These are phyloP conservation scores for Drosophila subobscura DNA, from an alignment of 1,140 invertebrate genomes.

Conservation along the genomic window DNA sequence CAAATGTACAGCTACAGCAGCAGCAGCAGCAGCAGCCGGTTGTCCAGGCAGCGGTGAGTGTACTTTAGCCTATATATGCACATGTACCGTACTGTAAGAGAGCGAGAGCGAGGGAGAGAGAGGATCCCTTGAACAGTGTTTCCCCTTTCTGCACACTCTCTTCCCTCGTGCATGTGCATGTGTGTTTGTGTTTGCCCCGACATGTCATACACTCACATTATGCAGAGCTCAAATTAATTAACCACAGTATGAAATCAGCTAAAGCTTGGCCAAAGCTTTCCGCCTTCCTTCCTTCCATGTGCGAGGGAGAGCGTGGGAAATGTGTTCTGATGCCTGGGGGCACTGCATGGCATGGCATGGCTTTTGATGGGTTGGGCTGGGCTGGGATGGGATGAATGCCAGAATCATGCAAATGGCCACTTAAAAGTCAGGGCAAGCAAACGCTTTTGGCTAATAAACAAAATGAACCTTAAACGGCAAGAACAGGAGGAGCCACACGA, in stretches of 20 bases:
- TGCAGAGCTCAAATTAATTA: constrained; percentile 68
- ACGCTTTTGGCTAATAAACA: constrained; percentile 71
- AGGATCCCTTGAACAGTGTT: too few species aligned
- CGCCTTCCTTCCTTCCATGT: constrained; percentile 10
- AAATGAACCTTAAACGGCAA: constrained; percentile 57
- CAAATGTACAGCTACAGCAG: constrained; percentile 49
- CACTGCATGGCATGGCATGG: neutral
- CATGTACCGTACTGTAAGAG: too few species aligned
- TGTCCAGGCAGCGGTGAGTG: constrained; percentile 40
- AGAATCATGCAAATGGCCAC: constrained; percentile 75
- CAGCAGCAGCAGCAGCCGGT: constrained; percentile 35
- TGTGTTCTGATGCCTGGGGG: neutral
- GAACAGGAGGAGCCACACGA: constrained; percentile 8
- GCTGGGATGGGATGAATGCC: constrained; percentile 29
- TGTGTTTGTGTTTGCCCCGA: too few species aligned
- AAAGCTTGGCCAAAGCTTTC: constrained; percentile 43
- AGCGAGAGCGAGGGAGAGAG: too few species aligned
- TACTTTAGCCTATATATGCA: constrained; percentile 37
- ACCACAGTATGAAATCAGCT: constrained; percentile 55
- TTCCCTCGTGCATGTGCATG: too few species aligned
- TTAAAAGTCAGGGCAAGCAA: constrained; percentile 66
- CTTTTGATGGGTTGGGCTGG: neutral
- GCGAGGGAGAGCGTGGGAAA: neutral
- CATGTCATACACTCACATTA: constrained; percentile 45
- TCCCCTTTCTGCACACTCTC: too few species aligned